phyloP scores from a whole-genome alignment of 2,113 vertebrate genomes.

The Genyomyrus donnyi region DNA sequence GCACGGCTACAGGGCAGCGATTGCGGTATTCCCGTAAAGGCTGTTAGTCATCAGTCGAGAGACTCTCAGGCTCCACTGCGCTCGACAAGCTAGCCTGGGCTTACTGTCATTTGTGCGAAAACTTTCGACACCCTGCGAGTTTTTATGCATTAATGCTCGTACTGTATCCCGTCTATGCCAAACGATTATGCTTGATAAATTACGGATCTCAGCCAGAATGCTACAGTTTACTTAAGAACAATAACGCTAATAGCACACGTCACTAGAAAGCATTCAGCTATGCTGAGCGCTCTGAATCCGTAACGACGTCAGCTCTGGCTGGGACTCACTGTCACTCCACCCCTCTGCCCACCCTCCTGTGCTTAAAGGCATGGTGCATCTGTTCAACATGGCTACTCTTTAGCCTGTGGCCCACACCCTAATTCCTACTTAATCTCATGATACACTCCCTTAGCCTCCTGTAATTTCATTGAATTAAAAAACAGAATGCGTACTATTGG shows the following conservation, averaged over 20 bases:
- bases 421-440: conserved; percentile 9
- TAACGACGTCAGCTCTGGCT: background rate
- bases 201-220: background rate
- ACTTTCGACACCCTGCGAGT: background rate
- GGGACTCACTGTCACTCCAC: background rate
- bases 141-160: conserved; percentile 22
- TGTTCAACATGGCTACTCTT: conserved; percentile 54
- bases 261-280: conserved; percentile 31
- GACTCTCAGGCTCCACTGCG: conserved; percentile 19
- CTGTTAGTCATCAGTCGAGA: conserved; percentile 28
- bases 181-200: background rate
- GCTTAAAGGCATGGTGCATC: conserved; percentile 54
- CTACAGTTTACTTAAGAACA: background rate
- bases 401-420: conserved; percentile 39
- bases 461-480: background rate
- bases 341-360: conserved; percentile 33
- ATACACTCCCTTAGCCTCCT: background rate
- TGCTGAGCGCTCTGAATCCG: background rate
- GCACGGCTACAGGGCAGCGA: conserved; percentile 5
- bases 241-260: conserved; percentile 11
- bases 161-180: conserved; percentile 11
- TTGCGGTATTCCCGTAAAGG: conserved; percentile 29
- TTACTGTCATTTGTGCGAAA: background rate
- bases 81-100: conserved; percentile 16
- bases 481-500: background rate